These are phyloP conservation scores for Hoplostethus mediterraneus DNA, from an alignment of 2,797 vertebrate species.

Conservation along the genomic window DNA sequence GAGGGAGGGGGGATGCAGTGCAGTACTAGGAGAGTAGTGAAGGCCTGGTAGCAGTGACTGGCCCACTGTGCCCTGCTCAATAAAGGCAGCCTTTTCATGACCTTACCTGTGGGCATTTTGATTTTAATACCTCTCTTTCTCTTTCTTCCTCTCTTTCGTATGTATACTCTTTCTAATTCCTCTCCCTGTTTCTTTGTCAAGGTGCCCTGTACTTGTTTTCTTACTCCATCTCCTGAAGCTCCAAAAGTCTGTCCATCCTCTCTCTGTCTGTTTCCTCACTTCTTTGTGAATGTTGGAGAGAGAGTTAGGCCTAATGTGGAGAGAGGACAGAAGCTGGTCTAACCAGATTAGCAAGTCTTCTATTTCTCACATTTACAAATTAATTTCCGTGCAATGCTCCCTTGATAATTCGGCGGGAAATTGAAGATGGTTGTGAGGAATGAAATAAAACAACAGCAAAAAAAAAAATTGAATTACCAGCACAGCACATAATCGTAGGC, in stretches of 20 bases:
- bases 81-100: constrained; percentile 71
- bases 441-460: constrained; percentile 66
- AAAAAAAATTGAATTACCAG: constrained; percentile 69
- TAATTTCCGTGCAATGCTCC: constrained; percentile 71
- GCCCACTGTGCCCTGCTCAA: constrained; percentile 64
- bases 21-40: constrained; percentile 22
- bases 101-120: constrained; percentile 63
- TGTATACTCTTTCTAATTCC: background rate
- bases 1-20: constrained; percentile 19
- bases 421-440: constrained; percentile 66
- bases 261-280: constrained; percentile 16
- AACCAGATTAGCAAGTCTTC: constrained; percentile 73
- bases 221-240: background rate
- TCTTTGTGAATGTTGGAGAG: constrained; percentile 8
- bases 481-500: constrained; percentile 49
- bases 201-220: constrained; percentile 18
- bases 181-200: constrained; percentile 29
- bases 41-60: constrained; percentile 55
- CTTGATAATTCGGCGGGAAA: constrained; percentile 74
- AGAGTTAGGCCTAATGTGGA: constrained; percentile 1
- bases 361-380: constrained; percentile 76
- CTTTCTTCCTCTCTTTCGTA: constrained; percentile 18
- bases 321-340: constrained; percentile 30
- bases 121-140: constrained; percentile 68
- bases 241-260: background rate